phyloP scores from a whole-genome alignment of 2,888 invertebrate genomes.

The Cheilosia variabilis region DNA sequence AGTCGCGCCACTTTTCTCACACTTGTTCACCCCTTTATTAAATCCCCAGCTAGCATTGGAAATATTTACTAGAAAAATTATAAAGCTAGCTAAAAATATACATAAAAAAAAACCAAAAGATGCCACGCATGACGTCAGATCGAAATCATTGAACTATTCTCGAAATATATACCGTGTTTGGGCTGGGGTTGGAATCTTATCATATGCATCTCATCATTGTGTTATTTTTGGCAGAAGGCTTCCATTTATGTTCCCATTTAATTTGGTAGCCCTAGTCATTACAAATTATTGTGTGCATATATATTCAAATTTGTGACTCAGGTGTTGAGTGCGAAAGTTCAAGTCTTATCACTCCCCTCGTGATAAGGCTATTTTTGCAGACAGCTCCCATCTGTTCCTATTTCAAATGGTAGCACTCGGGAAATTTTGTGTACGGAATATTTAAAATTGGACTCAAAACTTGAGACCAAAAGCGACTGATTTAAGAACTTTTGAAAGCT shows the following conservation, averaged over 20 bases:
- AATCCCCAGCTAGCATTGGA: background rate
- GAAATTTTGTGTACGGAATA: background rate
- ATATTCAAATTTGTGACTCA: constrained; percentile 31
- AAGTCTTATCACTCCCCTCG: constrained; percentile 5
- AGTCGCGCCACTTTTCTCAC: constrained; percentile 25
- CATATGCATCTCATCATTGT: background rate
- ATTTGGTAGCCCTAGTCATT: background rate
- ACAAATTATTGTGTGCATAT: constrained; percentile 3
- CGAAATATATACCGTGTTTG: background rate
- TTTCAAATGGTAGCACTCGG: background rate
- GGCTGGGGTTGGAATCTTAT: constrained; percentile 9
- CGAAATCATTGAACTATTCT: constrained; percentile 25
- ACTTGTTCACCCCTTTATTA: constrained; percentile 5
- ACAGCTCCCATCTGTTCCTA: background rate
- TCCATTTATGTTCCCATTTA: background rate
- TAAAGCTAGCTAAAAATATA: background rate
- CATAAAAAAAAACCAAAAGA: background rate
- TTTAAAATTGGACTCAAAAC: constrained; percentile 22
- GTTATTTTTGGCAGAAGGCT: constrained; percentile 2
- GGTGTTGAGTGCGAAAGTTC: background rate
- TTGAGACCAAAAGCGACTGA: background rate
- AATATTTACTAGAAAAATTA: background rate
- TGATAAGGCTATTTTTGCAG: constrained; percentile 1
- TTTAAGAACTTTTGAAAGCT: background rate
- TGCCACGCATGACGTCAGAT: background rate